Conservation (phyloP, 2,797 vertebrate genomes). For the Bryconaethiops microstoma region DNA sequence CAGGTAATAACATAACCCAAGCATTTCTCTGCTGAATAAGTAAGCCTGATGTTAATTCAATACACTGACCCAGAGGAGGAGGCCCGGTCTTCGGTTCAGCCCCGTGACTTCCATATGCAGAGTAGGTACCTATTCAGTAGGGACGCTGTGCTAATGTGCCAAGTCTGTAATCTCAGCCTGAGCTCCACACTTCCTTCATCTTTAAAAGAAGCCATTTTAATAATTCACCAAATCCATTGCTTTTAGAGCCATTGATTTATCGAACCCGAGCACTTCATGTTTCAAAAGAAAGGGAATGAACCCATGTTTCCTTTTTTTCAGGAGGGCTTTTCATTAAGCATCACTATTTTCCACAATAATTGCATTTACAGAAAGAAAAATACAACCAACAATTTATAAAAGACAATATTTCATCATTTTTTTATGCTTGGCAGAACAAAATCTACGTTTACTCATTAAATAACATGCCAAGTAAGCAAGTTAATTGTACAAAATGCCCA, state of each 20-base stretch:
- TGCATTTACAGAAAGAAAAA: background rate
- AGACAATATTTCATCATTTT: slow-evolving; percentile 8
- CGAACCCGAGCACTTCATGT: slow-evolving; percentile 46
- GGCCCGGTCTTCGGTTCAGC: slow-evolving; percentile 1
- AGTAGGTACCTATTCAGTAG: slow-evolving; percentile 13
- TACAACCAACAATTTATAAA: background rate
- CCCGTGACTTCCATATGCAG: background rate
- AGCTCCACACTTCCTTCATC: slow-evolving; percentile 50
- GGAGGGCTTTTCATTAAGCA: slow-evolving; percentile 58
- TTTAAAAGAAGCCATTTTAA: slow-evolving; percentile 71
- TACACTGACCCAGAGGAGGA: background rate
- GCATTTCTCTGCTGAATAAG: background rate
- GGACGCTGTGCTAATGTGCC: slow-evolving; percentile 25
- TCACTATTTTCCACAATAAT: slow-evolving; percentile 44
- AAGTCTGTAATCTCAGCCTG: slow-evolving; percentile 38
- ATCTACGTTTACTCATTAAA: slow-evolving; percentile 19
- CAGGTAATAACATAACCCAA: background rate
- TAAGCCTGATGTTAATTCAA: background rate
- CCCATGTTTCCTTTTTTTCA: slow-evolving; percentile 48
- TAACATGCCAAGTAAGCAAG: slow-evolving; percentile 8
- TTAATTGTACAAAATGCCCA: slow-evolving; percentile 18
- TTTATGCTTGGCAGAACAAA: background rate
- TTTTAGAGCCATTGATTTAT: slow-evolving; percentile 71
- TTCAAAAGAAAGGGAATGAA: slow-evolving; percentile 55
- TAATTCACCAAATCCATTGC: slow-evolving; percentile 73